Evolutionary conservation across 2,888 invertebrate species (phyloP), one percentile per base, ranked within the genome.

Genomic region (Heliconius ismenius): DNA sequence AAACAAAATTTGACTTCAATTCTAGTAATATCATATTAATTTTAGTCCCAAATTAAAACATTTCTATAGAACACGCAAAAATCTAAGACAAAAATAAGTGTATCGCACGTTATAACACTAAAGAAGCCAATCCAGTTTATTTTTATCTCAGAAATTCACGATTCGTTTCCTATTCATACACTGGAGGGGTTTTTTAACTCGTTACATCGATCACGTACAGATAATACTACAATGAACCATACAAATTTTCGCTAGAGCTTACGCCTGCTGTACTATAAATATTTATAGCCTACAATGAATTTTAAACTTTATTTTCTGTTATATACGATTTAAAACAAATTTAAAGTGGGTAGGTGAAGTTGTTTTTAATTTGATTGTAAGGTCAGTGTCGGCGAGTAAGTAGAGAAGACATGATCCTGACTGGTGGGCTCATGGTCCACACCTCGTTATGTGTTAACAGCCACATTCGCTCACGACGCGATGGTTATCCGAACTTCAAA

Each of bases 391-490:
- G 92, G 91, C 90, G 91, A 88, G 93, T 92, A 93, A 92, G 92
- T 92, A 84, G 92, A 87, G 90, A 90, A 94, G 93, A 92, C 93
- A 92, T 92, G 92, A 91, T 93, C 93, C 92, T 93, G 93, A 92
- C 93, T 93, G 91, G 92, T 92, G 91, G 90, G 92, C 90, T 90
- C 91, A 92, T 90, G 91, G 88, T 94, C 93, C 89, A 93, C 93
- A 94, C 93, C 93, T 94, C 89, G 94, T 93, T 94, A 94, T 90
- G 92, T 94, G 93, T 92, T 93, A 94, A 93, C 93, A 92, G 93
- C 87, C 92, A 90, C 90, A 91, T 92, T 92, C 91, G 90, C 92
- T 92, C 94, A 94, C 93, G 94, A 93, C 90, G 86, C 87, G 89
- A 91, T 92, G 90, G 91, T 92, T 93, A 93, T 92, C 92, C 90